Evolutionary conservation across 2,113 vertebrate genomes (phyloP), one percentile per base, ranked within the genome.

Genomic region (Taxidea taxus): DNA sequence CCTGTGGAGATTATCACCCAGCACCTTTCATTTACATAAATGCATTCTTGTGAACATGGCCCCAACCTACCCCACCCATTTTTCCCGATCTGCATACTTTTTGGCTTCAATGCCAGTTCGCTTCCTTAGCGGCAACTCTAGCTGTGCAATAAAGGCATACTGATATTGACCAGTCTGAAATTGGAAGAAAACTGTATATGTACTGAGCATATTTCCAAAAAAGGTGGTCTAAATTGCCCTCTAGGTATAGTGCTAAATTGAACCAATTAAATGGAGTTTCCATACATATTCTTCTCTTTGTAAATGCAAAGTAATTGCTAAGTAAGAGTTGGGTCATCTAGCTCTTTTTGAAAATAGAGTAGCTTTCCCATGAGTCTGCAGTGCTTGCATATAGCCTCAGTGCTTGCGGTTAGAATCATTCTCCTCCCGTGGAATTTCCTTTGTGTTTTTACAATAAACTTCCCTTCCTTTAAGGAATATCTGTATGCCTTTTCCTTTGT

Each of bases 401-500:
- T 5, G 42, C 31, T 27, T 51, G 42, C 31, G 13, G 2, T 68
- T 84, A 29, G 54, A 93, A 81, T 93, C 42, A 58, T 85, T 91
- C 44, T 58, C 7, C 58, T 93, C 83, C 27, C 25, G n/a, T 3
- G 21, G 74, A 81, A 47, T 49, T 83, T 94, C 47, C 72, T 97
- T 64, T 70, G 31, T 68, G 60, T 94, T 74, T 91, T 88, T 78
- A 56, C 60, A 84, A 42, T 85, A 94, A 39, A n/a, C 21, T 75
- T 83, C 6, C n/a, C n/a, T 80, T 80, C 37, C 68, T 70, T 87
- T 91, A 70, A 91, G 62, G 47, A 75, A 34, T 94, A 91, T 87
- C 80, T 58, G 2, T 54, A 39, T 82, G 37, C 68, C 86, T 89
- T 39, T 91, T 97, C 77, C 72, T 95, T 95, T 92, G 74, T 97